Conservation (phyloP, 2,888 invertebrate genomes). For the Pristionchus fissidentatus region DNA sequence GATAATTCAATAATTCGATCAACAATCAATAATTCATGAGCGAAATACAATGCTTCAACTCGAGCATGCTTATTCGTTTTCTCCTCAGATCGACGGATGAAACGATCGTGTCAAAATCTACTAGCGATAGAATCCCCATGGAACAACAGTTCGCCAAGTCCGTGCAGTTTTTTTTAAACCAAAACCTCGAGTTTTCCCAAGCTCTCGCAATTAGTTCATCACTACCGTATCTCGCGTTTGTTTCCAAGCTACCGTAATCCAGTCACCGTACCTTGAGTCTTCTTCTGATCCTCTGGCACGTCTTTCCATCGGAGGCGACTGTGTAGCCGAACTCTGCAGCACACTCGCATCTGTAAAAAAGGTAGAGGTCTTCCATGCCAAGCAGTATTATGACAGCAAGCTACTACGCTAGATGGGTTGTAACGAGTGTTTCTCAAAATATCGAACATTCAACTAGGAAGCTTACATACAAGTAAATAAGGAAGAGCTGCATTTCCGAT, state of each 20-base stretch:
- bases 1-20: neutral
- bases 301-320: constrained; percentile 60
- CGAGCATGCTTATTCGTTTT: neutral
- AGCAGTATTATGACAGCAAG: no score
- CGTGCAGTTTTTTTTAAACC: neutral
- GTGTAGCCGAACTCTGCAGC: constrained; percentile 69
- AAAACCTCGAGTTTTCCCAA: neutral
- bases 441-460: no score
- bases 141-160: no score
- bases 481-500: no score
- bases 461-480: no score
- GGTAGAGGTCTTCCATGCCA: no score
- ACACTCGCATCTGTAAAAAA: constrained; percentile 64
- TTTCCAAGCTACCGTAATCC: constrained; percentile 42
- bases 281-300: constrained; percentile 65
- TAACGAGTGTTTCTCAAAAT: no score
- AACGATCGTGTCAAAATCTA: no score
- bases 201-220: neutral
- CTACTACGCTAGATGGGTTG: no score
- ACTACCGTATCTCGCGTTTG: neutral
- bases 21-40: neutral
- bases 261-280: constrained; percentile 62
- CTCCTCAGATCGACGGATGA: neutral
- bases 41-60: neutral
- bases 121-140: no score